Evolutionary conservation across 2,888 invertebrate genomes (phyloP).

Genomic region (Gastracanthus pulcherrimus): DNA sequence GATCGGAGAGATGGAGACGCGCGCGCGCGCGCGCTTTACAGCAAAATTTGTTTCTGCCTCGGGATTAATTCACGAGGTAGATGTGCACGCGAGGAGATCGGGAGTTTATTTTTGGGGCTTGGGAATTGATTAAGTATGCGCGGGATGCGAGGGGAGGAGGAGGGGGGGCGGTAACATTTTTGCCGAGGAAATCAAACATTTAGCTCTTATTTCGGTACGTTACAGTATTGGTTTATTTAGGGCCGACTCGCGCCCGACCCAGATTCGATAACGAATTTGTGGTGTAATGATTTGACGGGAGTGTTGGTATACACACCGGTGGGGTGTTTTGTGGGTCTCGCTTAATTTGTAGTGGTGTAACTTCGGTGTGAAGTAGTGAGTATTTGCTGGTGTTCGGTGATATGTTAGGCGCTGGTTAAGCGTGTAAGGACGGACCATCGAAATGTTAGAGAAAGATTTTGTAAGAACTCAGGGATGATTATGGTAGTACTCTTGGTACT

Average conservation of each 20-base stretch:
- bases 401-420: no score
- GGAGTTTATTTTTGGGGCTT: background rate
- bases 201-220: background rate
- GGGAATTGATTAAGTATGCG: background rate
- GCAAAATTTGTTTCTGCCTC: conserved; percentile 12
- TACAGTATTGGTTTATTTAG: background rate
- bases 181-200: background rate
- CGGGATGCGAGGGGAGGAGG: background rate
- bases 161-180: no score
- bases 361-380: no score
- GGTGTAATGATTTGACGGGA: background rate
- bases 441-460: no score
- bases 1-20: background rate
- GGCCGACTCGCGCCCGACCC: background rate
- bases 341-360: no score
- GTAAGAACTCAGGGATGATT: no score
- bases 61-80: conserved; percentile 21
- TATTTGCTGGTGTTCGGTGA: no score
- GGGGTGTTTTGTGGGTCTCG: no score
- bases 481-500: no score
- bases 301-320: no score
- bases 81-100: background rate
- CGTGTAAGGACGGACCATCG: no score
- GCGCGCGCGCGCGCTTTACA: background rate
- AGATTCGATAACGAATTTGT: background rate